Percentiles rank a stretch among this genome's conserved stretches.
These are phyloP conservation scores for Vesta saturnalis DNA, from an alignment of 2,888 invertebrate genomes.

Conservation along the genomic window DNA sequence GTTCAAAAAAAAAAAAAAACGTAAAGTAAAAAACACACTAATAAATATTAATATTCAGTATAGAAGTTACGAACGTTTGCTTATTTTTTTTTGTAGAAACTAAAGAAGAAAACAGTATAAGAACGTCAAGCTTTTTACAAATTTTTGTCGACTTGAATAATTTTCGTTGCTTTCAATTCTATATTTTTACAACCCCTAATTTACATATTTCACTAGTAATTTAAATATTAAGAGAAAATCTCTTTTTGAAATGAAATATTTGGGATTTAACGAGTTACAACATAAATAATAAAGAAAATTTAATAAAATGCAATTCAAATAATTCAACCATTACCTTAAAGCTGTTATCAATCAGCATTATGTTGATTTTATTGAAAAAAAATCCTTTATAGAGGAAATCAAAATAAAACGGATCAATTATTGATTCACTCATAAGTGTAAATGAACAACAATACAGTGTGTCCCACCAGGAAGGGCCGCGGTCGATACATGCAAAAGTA, in stretches of 20 bases:
- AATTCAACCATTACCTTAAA: no score
- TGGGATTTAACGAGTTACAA: slow-evolving; percentile 5
- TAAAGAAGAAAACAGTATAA: slow-evolving; percentile 6
- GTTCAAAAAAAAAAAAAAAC: no score
- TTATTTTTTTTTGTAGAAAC: background rate
- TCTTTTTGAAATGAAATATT: background rate
- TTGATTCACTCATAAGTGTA: no score
- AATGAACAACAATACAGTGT: no score
- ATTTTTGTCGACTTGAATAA: slow-evolving; percentile 29
- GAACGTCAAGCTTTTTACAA: slow-evolving; percentile 26
- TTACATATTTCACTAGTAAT: slow-evolving; percentile 37
- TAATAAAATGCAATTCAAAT: no score
- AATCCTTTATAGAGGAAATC: no score
- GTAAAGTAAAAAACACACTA: background rate
- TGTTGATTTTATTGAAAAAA: no score
- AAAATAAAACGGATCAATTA: no score
- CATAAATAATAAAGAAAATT: slow-evolving; percentile 15
- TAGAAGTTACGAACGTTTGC: background rate
- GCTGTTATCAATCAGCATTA: no score
- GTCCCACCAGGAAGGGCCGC: no score
- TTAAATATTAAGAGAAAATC: slow-evolving; percentile 31
- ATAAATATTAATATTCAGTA: background rate
- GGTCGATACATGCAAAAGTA: no score
- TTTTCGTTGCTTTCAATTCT: slow-evolving; percentile 35
- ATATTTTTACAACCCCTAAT: slow-evolving; percentile 33